Conservation (phyloP, 2,888 invertebrate genomes). For the Amblyjoppa proteus region DNA sequence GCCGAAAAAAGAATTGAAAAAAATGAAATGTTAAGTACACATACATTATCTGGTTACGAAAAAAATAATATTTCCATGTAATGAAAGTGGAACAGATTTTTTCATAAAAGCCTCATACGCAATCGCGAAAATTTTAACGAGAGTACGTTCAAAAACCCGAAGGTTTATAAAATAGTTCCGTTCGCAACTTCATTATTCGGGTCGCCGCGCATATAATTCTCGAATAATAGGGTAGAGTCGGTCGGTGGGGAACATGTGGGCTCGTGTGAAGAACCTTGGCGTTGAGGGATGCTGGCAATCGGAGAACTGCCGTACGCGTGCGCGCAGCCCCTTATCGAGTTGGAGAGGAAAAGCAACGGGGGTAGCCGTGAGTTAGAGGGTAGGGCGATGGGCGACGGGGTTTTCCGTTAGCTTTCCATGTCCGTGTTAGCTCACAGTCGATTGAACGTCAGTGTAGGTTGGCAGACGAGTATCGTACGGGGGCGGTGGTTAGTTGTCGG, state of each 20-base stretch:
- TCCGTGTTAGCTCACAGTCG: constrained; percentile 58
- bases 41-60: not conserved
- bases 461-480: constrained; percentile 2
- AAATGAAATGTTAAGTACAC: not conserved
- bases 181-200: not conserved
- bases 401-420: constrained; percentile 11
- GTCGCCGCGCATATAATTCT: not conserved
- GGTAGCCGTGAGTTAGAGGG: constrained; percentile 56
- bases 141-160: not conserved
- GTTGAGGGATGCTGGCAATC: constrained; percentile 27
- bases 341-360: constrained; percentile 80
- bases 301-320: constrained; percentile 71
- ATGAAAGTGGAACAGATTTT: not conserved
- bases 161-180: not conserved
- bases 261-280: constrained; percentile 8
- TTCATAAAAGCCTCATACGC: not conserved
- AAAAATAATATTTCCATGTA: not conserved
- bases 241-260: constrained; percentile 7
- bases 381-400: constrained; percentile 40
- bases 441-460: constrained; percentile 40
- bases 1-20: constrained; percentile 26
- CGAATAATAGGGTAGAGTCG: constrained; percentile 5
- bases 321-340: constrained; percentile 82
- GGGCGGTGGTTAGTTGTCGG: constrained; percentile 16
- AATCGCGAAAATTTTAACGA: not conserved